A percentile compares a stretch with the other conserved stretches of the same genome.
These are phyloP conservation scores for Rutpela maculata DNA, from an alignment of 2,888 invertebrate genomes.

Conservation along the genomic window DNA sequence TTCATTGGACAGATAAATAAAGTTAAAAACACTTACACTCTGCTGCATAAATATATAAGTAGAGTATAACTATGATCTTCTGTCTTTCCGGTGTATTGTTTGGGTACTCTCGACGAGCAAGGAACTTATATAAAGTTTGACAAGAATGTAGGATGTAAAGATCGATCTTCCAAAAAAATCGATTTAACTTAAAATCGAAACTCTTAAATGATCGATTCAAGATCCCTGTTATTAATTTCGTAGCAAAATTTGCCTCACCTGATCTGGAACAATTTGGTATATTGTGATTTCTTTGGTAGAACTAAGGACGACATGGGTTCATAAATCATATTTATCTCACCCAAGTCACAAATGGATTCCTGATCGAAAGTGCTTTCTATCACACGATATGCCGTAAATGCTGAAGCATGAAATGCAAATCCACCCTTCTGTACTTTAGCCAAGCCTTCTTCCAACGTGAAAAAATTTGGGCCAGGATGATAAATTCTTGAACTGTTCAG, in stretches of 20 bases:
- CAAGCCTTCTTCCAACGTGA: conserved; percentile 68
- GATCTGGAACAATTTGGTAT: conserved; percentile 67
- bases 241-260: conserved; percentile 56
- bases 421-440: conserved; percentile 73
- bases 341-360: conserved; percentile 74
- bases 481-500: conserved; percentile 61
- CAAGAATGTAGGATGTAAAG: no score
- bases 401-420: conserved; percentile 76
- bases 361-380: conserved; percentile 72
- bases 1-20: no score
- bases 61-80: no score
- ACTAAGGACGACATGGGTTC: conserved; percentile 69
- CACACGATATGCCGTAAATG: conserved; percentile 71
- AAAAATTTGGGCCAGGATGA: conserved; percentile 53
- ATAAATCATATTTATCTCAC: conserved; percentile 63
- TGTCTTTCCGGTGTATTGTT: no score
- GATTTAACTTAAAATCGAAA: no score
- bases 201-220: no score
- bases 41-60: no score
- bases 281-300: conserved; percentile 69
- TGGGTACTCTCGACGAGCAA: no score
- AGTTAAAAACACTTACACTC: no score
- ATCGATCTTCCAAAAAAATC: no score
- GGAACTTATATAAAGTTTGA: no score
- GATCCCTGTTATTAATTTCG: no score